A percentile compares a stretch with the other conserved stretches of the same genome.
Evolutionary conservation across 2,797 vertebrate species (phyloP).

Genomic region (Clarias laeviceps): DNA sequence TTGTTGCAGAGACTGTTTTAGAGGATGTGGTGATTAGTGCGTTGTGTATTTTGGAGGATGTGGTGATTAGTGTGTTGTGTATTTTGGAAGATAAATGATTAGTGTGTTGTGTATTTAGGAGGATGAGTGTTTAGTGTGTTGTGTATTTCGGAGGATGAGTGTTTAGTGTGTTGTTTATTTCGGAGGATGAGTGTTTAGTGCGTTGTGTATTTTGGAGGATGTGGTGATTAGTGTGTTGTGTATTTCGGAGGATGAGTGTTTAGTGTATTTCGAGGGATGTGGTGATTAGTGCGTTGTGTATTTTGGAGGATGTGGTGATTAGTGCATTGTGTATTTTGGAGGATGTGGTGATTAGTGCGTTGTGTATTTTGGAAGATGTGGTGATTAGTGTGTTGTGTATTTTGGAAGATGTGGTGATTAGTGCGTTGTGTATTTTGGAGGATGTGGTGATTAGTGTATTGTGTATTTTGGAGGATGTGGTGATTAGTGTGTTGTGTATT

Average conservation of each 20-base stretch:
- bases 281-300: background rate
- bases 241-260: slow-evolving; percentile 85
- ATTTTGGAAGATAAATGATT: background rate
- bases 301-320: background rate
- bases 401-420: background rate
- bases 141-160: slow-evolving; percentile 62
- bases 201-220: slow-evolving; percentile 81
- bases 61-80: background rate
- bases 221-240: slow-evolving; percentile 62
- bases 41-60: slow-evolving; percentile 78
- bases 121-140: background rate
- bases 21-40: slow-evolving; percentile 82
- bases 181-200: slow-evolving; percentile 84
- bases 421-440: background rate
- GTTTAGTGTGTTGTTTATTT: slow-evolving; percentile 74
- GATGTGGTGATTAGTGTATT: background rate
- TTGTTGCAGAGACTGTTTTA: slow-evolving; percentile 73
- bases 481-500: background rate
- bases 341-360: background rate
- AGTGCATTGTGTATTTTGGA: background rate
- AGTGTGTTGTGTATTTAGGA: background rate
- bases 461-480: background rate
- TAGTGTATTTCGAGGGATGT: background rate
- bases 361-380: background rate
- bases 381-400: background rate